Percentiles rank a stretch among this genome's conserved stretches.
phyloP scores from a whole-genome alignment of 1,140 invertebrate genomes.

The Ephestia elutella region DNA sequence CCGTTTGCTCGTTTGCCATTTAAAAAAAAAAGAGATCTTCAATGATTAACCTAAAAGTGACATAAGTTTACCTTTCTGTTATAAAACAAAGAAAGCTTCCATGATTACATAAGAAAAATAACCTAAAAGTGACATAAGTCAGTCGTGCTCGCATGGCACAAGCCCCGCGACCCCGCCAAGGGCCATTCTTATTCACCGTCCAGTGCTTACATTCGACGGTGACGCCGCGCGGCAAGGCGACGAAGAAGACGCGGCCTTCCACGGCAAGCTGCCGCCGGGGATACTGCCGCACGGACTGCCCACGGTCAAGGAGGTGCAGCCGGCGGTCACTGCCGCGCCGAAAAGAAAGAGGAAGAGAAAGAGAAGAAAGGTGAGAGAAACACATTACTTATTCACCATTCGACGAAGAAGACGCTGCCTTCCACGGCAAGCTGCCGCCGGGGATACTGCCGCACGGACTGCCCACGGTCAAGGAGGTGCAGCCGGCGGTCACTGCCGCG shows the following conservation, averaged over 20 bases:
- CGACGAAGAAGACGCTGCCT: slow-evolving; percentile 92
- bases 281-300: slow-evolving; percentile 94
- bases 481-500: slow-evolving; percentile 89
- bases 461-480: slow-evolving; percentile 95
- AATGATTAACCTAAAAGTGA: no score
- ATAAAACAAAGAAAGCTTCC: no score
- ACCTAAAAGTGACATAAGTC: slow-evolving; percentile 16
- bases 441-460: slow-evolving; percentile 93
- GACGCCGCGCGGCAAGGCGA: slow-evolving; percentile 87
- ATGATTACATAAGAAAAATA: no score
- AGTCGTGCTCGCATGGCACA: slow-evolving; percentile 24
- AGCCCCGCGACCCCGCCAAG: slow-evolving; percentile 38
- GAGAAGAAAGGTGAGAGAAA: slow-evolving; percentile 51
- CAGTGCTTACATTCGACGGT: slow-evolving; percentile 99
- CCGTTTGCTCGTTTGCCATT: no score
- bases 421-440: slow-evolving; percentile 91
- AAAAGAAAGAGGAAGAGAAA: slow-evolving; percentile 82
- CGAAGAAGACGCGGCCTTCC: slow-evolving; percentile 90
- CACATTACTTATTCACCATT: not conserved
- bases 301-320: slow-evolving; percentile 95
- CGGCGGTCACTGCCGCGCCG: slow-evolving; percentile 88
- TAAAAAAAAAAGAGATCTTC: no score
- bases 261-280: slow-evolving; percentile 91
- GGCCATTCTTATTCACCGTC: slow-evolving; percentile 88
- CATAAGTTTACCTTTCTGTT: no score